Percentiles rank a stretch among this genome's conserved stretches.
Conservation (phyloP, 2,888 invertebrate genomes). For the Rhabditoides inermis region DNA sequence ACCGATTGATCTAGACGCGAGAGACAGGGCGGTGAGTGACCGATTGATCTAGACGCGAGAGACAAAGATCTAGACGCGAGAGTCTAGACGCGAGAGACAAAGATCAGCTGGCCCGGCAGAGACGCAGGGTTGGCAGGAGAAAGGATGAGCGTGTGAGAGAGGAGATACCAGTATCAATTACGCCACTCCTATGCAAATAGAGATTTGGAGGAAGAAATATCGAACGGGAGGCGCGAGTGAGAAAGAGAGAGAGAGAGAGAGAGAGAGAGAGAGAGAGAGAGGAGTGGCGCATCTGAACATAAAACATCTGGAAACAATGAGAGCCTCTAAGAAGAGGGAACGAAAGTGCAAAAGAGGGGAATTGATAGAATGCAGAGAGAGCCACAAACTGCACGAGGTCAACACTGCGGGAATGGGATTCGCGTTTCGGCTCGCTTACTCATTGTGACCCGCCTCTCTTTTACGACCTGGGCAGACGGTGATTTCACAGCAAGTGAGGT, state of each 20-base stretch:
- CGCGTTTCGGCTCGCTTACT: too few species aligned
- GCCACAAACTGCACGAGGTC: too few species aligned
- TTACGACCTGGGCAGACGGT: too few species aligned
- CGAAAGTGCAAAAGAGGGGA: conserved; percentile 3
- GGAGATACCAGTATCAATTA: not conserved
- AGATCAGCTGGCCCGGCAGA: conserved; percentile 4
- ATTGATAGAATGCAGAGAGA: conserved; percentile 1
- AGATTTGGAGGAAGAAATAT: conserved; percentile 3
- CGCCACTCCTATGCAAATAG: not conserved
- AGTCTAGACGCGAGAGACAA: not conserved
- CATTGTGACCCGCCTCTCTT: too few species aligned
- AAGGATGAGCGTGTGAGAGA: conserved; percentile 1
- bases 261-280: not conserved
- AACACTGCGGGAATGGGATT: too few species aligned
- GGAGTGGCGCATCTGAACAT: not conserved
- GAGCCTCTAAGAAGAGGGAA: conserved; percentile 10
- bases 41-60: too few species aligned
- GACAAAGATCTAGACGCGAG: not conserved
- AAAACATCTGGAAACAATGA: conserved; percentile 14
- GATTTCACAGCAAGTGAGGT: too few species aligned
- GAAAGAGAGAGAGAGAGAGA: not conserved
- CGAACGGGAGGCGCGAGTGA: conserved; percentile 3
- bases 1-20: too few species aligned
- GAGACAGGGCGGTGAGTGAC: too few species aligned
- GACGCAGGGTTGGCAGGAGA: conserved; percentile 5